These are phyloP conservation scores for Choreutis nemorana DNA, from an alignment of 2,888 invertebrate genomes.

Conservation along the genomic window DNA sequence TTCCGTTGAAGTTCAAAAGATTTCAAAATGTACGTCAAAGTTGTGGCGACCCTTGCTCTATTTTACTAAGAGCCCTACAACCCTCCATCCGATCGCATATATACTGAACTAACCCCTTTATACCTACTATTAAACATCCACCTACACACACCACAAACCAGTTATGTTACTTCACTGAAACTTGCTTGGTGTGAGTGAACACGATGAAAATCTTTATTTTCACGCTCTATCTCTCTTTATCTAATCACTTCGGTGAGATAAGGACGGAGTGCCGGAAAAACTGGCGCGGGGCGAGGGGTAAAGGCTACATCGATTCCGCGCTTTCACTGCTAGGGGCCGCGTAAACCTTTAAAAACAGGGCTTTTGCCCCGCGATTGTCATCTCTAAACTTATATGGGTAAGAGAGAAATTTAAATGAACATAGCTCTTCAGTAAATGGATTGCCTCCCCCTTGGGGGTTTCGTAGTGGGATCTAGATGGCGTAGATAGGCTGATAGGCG, in stretches of 20 bases:
- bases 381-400: slow-evolving; percentile 51
- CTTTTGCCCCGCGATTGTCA: slow-evolving; percentile 58
- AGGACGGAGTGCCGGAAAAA: slow-evolving; percentile 66
- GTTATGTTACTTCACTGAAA: slow-evolving; percentile 41
- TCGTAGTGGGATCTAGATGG: slow-evolving; percentile 66
- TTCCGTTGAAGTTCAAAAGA: no score
- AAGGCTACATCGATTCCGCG: slow-evolving; percentile 68
- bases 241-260: slow-evolving; percentile 63
- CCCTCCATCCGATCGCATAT: no score
- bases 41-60: slow-evolving; percentile 49
- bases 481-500: slow-evolving; percentile 63
- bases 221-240: slow-evolving; percentile 68
- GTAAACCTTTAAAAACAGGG: slow-evolving; percentile 65
- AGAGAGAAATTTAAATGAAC: slow-evolving; percentile 45
- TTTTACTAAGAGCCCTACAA: slow-evolving; percentile 35
- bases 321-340: slow-evolving; percentile 67
- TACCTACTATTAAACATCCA: slow-evolving; percentile 36
- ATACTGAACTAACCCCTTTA: slow-evolving; percentile 29
- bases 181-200: slow-evolving; percentile 58
- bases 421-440: slow-evolving; percentile 54
- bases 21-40: slow-evolving; percentile 9
- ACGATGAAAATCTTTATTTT: slow-evolving; percentile 68
- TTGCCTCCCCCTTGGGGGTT: slow-evolving; percentile 66
- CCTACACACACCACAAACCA: slow-evolving; percentile 37
- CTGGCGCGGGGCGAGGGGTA: slow-evolving; percentile 62